phyloP scores from a whole-genome alignment of 2,888 invertebrate species.

The Neoaliturus tenellus region DNA sequence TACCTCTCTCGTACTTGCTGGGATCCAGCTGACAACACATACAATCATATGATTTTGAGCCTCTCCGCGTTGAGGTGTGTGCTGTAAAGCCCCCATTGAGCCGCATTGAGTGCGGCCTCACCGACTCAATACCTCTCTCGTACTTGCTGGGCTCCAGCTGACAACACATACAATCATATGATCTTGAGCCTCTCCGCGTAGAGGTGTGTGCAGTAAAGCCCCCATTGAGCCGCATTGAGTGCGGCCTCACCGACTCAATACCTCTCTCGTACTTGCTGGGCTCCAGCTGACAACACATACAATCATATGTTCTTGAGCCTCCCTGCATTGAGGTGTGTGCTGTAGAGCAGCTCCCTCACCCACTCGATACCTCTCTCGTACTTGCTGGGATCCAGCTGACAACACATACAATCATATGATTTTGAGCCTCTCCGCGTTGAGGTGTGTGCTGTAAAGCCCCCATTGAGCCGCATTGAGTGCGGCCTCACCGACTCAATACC shows the following conservation, averaged over 20 bases:
- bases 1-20: no score
- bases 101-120: constrained; percentile 88
- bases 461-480: no score
- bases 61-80: constrained; percentile 84
- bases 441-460: constrained; percentile 81
- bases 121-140: constrained; percentile 83
- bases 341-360: no score
- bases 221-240: no score
- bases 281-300: no score
- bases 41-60: constrained; percentile 85
- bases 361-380: no score
- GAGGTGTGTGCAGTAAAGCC: constrained; percentile 82
- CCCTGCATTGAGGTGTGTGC: no score
- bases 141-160: constrained; percentile 88
- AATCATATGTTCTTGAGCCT: no score
- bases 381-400: no score
- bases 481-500: constrained; percentile 88
- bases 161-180: no score
- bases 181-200: constrained; percentile 85
- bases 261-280: constrained; percentile 84
- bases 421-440: constrained; percentile 84
- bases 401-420: no score
- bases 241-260: constrained; percentile 85
- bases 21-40: no score
- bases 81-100: constrained; percentile 80